phyloP scores from a whole-genome alignment of 1,140 invertebrate species.

The Panulirus ornatus region DNA sequence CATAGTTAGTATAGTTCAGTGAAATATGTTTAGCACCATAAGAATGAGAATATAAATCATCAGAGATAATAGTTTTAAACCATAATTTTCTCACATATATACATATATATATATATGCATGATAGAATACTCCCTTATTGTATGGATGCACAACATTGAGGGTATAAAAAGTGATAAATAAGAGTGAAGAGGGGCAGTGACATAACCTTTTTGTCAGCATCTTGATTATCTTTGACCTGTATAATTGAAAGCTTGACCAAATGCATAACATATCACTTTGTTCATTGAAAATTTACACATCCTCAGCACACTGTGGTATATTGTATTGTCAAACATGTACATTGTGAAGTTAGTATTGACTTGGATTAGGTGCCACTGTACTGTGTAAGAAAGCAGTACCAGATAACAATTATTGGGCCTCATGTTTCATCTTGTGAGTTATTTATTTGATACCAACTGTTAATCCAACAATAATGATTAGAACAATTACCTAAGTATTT shows the following conservation, averaged over 20 bases:
- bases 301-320: too few relatives aligned
- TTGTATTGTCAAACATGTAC: too few relatives aligned
- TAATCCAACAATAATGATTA: too few relatives aligned
- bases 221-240: not conserved
- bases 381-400: too few relatives aligned
- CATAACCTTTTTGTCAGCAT: not conserved
- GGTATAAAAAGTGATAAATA: not conserved
- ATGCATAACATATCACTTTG: too few relatives aligned
- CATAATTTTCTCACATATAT: constrained; percentile 34
- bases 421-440: too few relatives aligned
- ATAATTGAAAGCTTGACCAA: not conserved
- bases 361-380: too few relatives aligned
- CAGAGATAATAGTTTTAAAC: constrained; percentile 39
- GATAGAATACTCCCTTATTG: constrained; percentile 44
- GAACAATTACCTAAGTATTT: too few relatives aligned
- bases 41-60: constrained; percentile 18
- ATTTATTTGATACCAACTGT: too few relatives aligned
- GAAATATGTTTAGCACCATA: constrained; percentile 26
- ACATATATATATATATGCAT: constrained; percentile 45
- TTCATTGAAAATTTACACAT: too few relatives aligned
- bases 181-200: constrained; percentile 25
- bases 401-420: too few relatives aligned
- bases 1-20: constrained; percentile 56
- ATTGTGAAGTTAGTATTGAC: too few relatives aligned
- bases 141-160: constrained; percentile 39